A percentile compares a stretch with the other conserved stretches of the same genome.
Conservation (phyloP, 2,113 vertebrate genomes). For the Centropus unirufus region DNA sequence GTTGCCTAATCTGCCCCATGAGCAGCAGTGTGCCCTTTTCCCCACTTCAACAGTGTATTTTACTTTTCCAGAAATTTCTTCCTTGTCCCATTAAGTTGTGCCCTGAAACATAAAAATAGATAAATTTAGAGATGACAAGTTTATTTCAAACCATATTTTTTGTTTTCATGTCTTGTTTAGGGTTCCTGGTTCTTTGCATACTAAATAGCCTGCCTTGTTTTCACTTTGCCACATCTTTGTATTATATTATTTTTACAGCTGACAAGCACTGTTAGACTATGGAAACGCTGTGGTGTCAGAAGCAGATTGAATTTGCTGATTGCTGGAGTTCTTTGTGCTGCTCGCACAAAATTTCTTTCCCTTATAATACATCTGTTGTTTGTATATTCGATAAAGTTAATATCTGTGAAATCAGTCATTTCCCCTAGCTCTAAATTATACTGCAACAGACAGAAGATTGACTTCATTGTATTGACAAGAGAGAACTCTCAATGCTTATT, state of each 20-base stretch:
- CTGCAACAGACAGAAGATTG: conserved; percentile 68
- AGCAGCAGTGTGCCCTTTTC: background rate
- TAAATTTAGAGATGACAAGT: background rate
- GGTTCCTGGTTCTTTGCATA: conserved; percentile 53
- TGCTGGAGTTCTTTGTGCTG: conserved; percentile 66
- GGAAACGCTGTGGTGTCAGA: conserved; percentile 57
- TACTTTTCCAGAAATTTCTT: background rate
- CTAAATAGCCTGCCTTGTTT: conserved; percentile 42
- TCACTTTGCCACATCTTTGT: conserved; percentile 55
- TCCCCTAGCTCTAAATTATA: conserved; percentile 73
- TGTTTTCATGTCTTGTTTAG: conserved; percentile 36
- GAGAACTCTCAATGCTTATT: conserved; percentile 69
- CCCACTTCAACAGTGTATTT: background rate
- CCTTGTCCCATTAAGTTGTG: background rate
- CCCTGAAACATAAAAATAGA: background rate
- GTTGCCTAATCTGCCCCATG: rapidly evolving
- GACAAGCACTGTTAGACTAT: conserved; percentile 1
- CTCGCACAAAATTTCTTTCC: conserved; percentile 65
- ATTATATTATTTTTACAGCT: conserved; percentile 57
- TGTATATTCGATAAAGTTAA: conserved; percentile 75
- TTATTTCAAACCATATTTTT: conserved; percentile 42
- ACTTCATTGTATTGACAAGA: conserved; percentile 74
- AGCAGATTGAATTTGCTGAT: conserved; percentile 75
- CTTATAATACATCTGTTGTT: conserved; percentile 68
- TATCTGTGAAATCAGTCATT: conserved; percentile 80